A percentile compares a stretch with the other conserved stretches of the same genome.
Evolutionary conservation across 2,113 vertebrate species (phyloP).

Genomic region (Zootoca vivipara): DNA sequence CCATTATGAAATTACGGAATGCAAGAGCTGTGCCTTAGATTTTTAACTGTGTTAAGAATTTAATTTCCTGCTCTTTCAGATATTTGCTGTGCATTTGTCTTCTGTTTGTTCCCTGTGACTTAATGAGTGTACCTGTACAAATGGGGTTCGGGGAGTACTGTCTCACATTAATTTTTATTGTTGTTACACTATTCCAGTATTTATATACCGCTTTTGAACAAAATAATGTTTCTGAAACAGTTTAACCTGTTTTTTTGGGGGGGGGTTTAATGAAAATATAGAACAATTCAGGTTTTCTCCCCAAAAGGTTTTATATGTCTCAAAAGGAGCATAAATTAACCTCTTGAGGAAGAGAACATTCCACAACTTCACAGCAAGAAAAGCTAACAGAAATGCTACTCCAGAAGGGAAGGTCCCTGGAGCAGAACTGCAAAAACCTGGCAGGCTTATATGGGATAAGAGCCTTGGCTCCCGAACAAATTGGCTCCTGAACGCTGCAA

Average conservation of each 20-base stretch:
- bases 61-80: slow-evolving; percentile 13
- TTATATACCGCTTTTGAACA: neutral
- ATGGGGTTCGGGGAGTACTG: neutral
- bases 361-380: neutral
- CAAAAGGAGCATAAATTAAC: neutral
- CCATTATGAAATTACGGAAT: slow-evolving; percentile 32
- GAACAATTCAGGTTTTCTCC: neutral
- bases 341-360: neutral
- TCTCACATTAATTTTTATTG: neutral
- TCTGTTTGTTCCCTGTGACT: neutral
- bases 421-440: neutral
- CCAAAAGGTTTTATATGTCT: neutral
- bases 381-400: neutral
- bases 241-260: neutral
- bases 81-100: neutral
- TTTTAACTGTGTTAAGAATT: slow-evolving; percentile 22
- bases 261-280: neutral
- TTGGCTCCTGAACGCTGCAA: too few relatives aligned
- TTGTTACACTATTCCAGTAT: neutral
- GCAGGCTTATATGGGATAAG: neutral
- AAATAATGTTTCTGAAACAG: neutral
- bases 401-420: neutral
- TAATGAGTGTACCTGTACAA: neutral
- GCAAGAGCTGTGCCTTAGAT: neutral
- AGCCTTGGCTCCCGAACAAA: too few relatives aligned